Base-by-base conservation (phyloP, 2,113 vertebrate species). In the Fukomys damarensis region DNA sequence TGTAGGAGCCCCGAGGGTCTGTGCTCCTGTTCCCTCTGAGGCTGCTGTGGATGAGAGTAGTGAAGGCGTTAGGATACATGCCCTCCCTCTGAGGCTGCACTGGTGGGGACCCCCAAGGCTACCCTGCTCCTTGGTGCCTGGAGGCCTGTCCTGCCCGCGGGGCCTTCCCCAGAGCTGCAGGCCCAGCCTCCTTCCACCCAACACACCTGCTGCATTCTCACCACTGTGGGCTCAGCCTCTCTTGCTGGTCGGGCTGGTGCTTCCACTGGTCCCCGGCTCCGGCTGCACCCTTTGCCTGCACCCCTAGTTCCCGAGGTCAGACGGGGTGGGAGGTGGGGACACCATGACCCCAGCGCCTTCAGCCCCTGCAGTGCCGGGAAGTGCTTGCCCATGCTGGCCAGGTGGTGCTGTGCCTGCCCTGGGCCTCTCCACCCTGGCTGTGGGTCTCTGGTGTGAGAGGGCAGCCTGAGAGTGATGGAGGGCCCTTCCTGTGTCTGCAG, bases 51-150 rank as follows among this genome's bases (percentile, higher is more conserved):
- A 41, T 16, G 3, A 32, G 80, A 41, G 6, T 20, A 30, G 46
- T 54, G 81, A 26, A 49, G 77, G 7, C 35, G 9, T 38, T n/a
- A 46, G n/a, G 17, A 43, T 20, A 13, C 2, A 7, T 5, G 0
- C 6, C 4, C n/a, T n/a, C 22, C 2, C 13, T 10, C 24, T 2
- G 0, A 56, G 38, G 9, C n/a, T 43, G 26, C 9, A 1, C 9
- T 14, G 58, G 14, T 2, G 49, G 24, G 59, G 86, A 19, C 11
- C 41, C n/a, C 41, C 5, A 4, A 43, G 38, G 12, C 22, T 17
- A 17, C 16, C 56, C 17, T 3, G 17, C 56, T 58, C 17, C 56
- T 74, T 22, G 70, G 70, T 5, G 38, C 10, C 22, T 43, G 41
- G n/a, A 68, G 59, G 38, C 61, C 92, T 35, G 2, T 28, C 17